Evolutionary conservation across 2,113 vertebrate species (phyloP).

Genomic region (Xerus inauris): DNA sequence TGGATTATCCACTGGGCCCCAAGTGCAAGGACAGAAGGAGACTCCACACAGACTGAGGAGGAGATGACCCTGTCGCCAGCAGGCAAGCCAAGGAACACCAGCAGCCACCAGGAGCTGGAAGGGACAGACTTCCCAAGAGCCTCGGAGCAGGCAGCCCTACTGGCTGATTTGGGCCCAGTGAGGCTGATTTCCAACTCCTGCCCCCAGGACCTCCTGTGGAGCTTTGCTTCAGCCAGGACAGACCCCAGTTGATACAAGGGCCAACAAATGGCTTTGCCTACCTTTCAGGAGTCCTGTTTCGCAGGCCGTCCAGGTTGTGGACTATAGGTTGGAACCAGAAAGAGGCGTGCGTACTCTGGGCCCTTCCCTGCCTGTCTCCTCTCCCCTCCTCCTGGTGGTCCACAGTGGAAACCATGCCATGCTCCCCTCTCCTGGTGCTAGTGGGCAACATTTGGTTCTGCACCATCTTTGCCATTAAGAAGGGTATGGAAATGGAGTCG

Average conservation of each 20-base stretch:
- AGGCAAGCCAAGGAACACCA: background rate
- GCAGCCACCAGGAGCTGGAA: background rate
- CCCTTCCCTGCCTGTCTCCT: background rate
- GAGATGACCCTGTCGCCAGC: background rate
- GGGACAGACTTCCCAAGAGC: too few relatives aligned
- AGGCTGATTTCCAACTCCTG: background rate
- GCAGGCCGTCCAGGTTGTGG: fast-evolving
- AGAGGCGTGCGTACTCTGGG: too few relatives aligned
- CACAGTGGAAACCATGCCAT: fast-evolving
- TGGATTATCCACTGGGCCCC: too few relatives aligned
- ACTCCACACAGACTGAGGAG: background rate
- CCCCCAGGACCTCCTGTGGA: background rate
- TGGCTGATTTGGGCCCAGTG: background rate
- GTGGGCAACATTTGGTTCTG: background rate
- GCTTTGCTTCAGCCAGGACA: background rate
- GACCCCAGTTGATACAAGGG: too few relatives aligned
- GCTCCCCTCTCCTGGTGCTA: too few relatives aligned
- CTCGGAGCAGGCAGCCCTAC: background rate
- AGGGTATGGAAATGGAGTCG: background rate
- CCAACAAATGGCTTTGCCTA: fast-evolving
- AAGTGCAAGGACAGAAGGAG: background rate
- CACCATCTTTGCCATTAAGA: background rate
- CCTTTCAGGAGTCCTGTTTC: fast-evolving
- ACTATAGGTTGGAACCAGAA: background rate
- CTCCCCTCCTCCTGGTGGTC: fast-evolving